Conservation (phyloP, 2,888 invertebrate genomes). For the Hirtodrosophila alboralis region DNA sequence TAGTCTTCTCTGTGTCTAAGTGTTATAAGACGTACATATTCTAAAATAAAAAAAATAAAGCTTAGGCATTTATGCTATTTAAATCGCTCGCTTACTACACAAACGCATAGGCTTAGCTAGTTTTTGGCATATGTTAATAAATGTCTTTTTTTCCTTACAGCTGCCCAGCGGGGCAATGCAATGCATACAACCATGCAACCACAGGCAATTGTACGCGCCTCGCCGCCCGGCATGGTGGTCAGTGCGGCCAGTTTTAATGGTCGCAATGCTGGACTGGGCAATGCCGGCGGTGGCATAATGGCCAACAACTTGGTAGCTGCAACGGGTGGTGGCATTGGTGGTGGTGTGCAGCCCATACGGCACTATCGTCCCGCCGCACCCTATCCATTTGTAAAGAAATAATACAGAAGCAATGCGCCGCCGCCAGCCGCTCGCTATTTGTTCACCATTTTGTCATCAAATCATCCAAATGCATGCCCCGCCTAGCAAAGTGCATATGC, state of each 20-base stretch:
- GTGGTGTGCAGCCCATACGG: slow-evolving; percentile 72
- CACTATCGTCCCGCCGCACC: slow-evolving; percentile 80
- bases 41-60: no score
- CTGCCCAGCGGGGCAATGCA: slow-evolving; percentile 77
- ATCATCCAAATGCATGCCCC: slow-evolving; percentile 51
- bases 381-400: slow-evolving; percentile 82
- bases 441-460: slow-evolving; percentile 61
- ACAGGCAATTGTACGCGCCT: slow-evolving; percentile 79
- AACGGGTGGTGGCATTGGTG: slow-evolving; percentile 67
- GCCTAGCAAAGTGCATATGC: slow-evolving; percentile 53
- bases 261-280: slow-evolving; percentile 75
- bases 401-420: slow-evolving; percentile 73
- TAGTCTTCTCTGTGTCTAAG: no score
- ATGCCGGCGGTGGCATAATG: slow-evolving; percentile 69
- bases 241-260: slow-evolving; percentile 80
- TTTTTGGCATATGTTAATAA: no score
- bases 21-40: no score
- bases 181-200: slow-evolving; percentile 81
- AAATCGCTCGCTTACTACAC: no score
- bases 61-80: no score
- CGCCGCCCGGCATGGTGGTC: slow-evolving; percentile 79
- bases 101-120: no score
- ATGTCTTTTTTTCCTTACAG: slow-evolving; percentile 41
- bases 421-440: slow-evolving; percentile 71
- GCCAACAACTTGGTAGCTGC: slow-evolving; percentile 73